Evolutionary conservation across 2,888 invertebrate genomes (phyloP), one percentile per base, ranked within the genome.

Genomic region (Operophtera brumata): DNA sequence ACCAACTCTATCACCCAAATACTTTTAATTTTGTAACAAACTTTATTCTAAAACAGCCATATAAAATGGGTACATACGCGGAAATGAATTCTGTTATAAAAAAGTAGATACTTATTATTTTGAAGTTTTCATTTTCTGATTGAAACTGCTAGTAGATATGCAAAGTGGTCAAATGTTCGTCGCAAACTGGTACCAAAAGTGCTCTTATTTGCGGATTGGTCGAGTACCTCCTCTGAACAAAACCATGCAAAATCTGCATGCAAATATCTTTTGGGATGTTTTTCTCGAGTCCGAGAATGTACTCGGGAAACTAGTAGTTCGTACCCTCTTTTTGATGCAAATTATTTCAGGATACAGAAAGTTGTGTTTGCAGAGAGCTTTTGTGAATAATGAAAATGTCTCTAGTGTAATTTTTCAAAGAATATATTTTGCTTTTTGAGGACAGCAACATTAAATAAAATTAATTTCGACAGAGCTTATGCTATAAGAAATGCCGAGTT

Each of bases 301-400:
- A 69, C 65, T 66, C 57, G 53, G 61, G 44, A 69, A 74, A 77
- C 75, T 73, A 77, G 70, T 78, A 80, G 75, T 77, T 76, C 61
- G 61, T 68, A 70, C 68, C 67, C 72, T 75, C 80, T 82, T 83
- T 83, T 69, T 74, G 75, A 84, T 84, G 84, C 80, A 82, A 84
- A 84, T 83, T 78, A 78, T 81, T 80, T 79, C 63, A 70, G 71
- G 56, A 63, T 71, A 66, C 69, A 66, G 63, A 70, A 75, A 77
- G 58, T 73, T 80, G 73, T 64, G 69, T 74, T 69, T 63, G 65
- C 59, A 59, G 25, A 36, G 36, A 66, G 69, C 70, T 75, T 78
- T 82, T 82, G 77, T 78, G 80, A 82, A 79, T 78, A 76, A 65
- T 68, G 71, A 20, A 75, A 76, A 76, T 73, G 69, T 69, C 70